Conservation (phyloP, 2,797 vertebrate species). For the Dipus sagitta region DNA sequence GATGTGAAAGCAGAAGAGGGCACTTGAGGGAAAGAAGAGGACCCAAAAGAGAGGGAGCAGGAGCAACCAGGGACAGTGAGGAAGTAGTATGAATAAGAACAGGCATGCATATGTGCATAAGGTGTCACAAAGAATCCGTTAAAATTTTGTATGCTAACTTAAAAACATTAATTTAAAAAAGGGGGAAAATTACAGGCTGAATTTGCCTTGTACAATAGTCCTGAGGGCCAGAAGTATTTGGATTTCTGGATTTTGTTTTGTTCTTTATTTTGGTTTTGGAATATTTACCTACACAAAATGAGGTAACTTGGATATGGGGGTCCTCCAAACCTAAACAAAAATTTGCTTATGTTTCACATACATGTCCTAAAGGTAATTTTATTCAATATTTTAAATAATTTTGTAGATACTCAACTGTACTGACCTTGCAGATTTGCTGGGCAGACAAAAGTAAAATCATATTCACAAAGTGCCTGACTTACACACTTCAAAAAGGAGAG, state of each 20-base stretch:
- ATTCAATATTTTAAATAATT: background rate
- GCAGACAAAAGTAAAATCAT: background rate
- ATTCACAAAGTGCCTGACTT: background rate
- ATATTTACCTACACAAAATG: background rate
- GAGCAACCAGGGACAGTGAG: background rate
- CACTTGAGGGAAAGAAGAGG: background rate
- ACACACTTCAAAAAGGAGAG: background rate
- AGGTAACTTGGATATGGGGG: background rate
- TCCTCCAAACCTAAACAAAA: background rate
- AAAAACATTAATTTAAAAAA: background rate
- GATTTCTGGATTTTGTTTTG: too few species aligned
- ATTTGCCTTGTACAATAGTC: too few species aligned
- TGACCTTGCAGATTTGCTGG: background rate
- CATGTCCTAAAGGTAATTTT: background rate
- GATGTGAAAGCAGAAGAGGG: too few species aligned
- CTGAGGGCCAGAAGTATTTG: background rate
- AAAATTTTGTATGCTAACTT: background rate
- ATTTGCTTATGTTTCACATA: too few species aligned
- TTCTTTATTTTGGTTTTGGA: background rate
- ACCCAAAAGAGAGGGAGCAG: background rate
- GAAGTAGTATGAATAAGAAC: background rate
- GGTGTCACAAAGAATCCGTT: background rate
- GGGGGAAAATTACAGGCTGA: background rate
- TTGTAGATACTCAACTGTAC: background rate
- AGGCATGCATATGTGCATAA: background rate